phyloP scores from a whole-genome alignment of 2,113 vertebrate species.

The Epinephelus cyanopodus region DNA sequence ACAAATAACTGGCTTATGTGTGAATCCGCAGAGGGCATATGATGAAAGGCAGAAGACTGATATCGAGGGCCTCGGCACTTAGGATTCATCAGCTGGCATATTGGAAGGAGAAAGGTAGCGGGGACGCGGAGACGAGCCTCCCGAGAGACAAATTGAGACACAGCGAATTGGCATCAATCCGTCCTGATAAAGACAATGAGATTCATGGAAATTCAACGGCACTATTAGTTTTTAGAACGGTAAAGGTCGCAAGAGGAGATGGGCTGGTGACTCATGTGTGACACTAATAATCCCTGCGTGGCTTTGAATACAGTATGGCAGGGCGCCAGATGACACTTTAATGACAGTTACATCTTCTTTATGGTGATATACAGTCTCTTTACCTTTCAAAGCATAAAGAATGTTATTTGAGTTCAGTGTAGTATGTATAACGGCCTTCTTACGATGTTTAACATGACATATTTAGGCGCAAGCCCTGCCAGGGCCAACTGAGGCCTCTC shows the following conservation, averaged over 20 bases:
- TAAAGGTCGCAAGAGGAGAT: slow-evolving; percentile 52
- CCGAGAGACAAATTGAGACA: slow-evolving; percentile 46
- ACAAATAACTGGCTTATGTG: slow-evolving; percentile 23
- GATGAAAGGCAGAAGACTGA: slow-evolving; percentile 39
- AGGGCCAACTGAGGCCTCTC: background rate
- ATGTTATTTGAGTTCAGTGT: slow-evolving; percentile 32
- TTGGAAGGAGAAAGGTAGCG: slow-evolving; percentile 33
- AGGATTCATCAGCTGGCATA: slow-evolving; percentile 29
- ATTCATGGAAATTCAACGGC: slow-evolving; percentile 51
- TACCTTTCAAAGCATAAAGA: slow-evolving; percentile 39
- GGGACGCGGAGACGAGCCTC: slow-evolving; percentile 8
- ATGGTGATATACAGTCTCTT: slow-evolving; percentile 38
- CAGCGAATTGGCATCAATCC: slow-evolving; percentile 47
- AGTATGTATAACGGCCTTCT: slow-evolving; percentile 30
- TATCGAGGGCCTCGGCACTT: slow-evolving; percentile 25
- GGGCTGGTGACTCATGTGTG: slow-evolving; percentile 42
- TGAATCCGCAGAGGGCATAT: slow-evolving; percentile 33
- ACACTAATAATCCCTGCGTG: slow-evolving; percentile 54
- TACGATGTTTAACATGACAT: slow-evolving; percentile 28
- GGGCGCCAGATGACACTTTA: slow-evolving; percentile 44
- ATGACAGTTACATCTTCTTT: slow-evolving; percentile 49
- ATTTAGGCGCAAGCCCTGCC: background rate
- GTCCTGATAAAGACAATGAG: slow-evolving; percentile 66
- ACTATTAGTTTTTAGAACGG: slow-evolving; percentile 51
- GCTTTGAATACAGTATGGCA: slow-evolving; percentile 41